These are phyloP conservation scores for Lysiphlebus fabarum DNA, from an alignment of 1,140 invertebrate genomes.

Conservation along the genomic window DNA sequence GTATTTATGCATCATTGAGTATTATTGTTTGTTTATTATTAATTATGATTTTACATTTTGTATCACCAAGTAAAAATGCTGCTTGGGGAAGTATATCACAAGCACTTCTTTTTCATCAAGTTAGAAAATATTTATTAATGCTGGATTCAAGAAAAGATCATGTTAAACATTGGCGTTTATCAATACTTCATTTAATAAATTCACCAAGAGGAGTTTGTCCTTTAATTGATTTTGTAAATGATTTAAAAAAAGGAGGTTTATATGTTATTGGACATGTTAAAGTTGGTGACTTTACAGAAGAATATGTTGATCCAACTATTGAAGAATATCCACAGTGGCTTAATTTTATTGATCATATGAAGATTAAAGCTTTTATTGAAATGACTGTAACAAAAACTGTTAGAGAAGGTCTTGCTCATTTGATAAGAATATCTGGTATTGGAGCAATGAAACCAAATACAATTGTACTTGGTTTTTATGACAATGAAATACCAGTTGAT, in stretches of 20 bases:
- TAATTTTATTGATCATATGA: constrained; percentile 80
- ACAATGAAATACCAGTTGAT: constrained; percentile 68
- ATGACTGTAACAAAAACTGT: constrained; percentile 83
- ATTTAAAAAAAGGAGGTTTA: constrained; percentile 96
- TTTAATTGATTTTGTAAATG: constrained; percentile 96
- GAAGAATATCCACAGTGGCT: constrained; percentile 85
- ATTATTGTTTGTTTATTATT: constrained; percentile 84
- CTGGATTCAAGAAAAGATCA: constrained; percentile 95
- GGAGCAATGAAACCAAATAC: constrained; percentile 99
- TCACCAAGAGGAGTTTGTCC: constrained; percentile 88
- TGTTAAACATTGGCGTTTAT: constrained; percentile 98
- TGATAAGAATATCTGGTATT: constrained; percentile 88
- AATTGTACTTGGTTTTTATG: constrained; percentile 86
- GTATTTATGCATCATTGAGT: constrained; percentile 83
- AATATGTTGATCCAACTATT: constrained; percentile 66
- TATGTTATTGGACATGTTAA: constrained; percentile 94
- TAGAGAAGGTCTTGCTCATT: constrained; percentile 86
- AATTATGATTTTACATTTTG: constrained; percentile 85
- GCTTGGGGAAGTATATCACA: constrained; percentile 97
- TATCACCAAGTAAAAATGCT: constrained; percentile 78
- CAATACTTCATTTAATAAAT: constrained; percentile 89
- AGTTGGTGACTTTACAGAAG: constrained; percentile 60
- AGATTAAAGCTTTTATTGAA: constrained; percentile 96
- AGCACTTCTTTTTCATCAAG: constrained; percentile 98
- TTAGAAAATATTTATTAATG: constrained; percentile 92